Conservation (phyloP, 2,888 invertebrate species). For the Yponomeuta cagnagella region DNA sequence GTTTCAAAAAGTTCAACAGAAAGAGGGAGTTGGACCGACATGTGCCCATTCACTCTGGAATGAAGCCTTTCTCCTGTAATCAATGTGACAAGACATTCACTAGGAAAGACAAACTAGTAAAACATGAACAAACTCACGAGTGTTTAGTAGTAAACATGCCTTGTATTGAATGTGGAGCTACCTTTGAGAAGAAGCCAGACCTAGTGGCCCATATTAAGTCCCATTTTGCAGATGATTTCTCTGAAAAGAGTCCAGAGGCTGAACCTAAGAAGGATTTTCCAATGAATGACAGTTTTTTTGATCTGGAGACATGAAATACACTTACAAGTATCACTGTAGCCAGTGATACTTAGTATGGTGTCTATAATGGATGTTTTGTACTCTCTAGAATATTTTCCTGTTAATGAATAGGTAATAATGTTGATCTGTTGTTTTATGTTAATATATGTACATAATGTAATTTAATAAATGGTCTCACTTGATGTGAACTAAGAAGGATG, state of each 20-base stretch:
- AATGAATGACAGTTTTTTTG: slow-evolving; percentile 59
- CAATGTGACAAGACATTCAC: slow-evolving; percentile 81
- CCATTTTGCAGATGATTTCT: slow-evolving; percentile 69
- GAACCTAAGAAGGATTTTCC: slow-evolving; percentile 61
- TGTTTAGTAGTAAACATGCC: slow-evolving; percentile 75
- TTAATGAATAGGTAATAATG: no score
- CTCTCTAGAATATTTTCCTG: no score
- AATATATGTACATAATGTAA: no score
- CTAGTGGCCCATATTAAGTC: slow-evolving; percentile 76
- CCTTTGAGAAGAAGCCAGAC: slow-evolving; percentile 76
- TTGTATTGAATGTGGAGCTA: slow-evolving; percentile 78
- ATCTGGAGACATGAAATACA: slow-evolving; percentile 41
- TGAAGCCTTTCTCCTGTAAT: slow-evolving; percentile 80
- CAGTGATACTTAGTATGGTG: neutral
- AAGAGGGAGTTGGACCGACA: slow-evolving; percentile 83
- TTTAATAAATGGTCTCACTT: no score
- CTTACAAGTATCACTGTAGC: neutral
- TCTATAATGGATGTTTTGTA: neutral
- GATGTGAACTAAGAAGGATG: no score
- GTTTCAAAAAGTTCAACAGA: slow-evolving; percentile 80
- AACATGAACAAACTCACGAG: slow-evolving; percentile 81
- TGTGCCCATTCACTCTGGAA: slow-evolving; percentile 79
- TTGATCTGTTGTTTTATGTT: no score
- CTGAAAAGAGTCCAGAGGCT: slow-evolving; percentile 50
- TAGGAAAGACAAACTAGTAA: slow-evolving; percentile 80